Evolutionary conservation across 2,888 invertebrate species (phyloP).

Genomic region (Vanessa cardui): DNA sequence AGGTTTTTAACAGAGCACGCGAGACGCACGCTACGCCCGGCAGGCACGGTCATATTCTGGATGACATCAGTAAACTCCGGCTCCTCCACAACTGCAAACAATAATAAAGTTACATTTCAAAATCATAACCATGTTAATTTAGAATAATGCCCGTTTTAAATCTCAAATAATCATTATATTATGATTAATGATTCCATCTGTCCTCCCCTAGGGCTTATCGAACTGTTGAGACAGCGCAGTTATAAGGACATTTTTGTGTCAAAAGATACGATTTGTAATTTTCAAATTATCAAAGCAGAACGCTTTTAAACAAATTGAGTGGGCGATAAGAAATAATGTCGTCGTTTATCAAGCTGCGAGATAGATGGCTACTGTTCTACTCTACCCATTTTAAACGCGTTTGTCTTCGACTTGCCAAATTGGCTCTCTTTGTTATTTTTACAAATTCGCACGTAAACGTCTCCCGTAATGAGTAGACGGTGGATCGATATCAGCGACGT

Average conservation of each 20-base stretch:
- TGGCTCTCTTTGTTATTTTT: slow-evolving; percentile 77
- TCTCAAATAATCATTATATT: slow-evolving; percentile 26
- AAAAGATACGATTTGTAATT: slow-evolving; percentile 81
- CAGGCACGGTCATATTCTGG: slow-evolving; percentile 94
- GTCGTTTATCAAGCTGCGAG: slow-evolving; percentile 81
- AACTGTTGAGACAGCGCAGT: slow-evolving; percentile 65
- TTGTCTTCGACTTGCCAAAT: slow-evolving; percentile 81
- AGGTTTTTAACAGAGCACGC: slow-evolving; percentile 96
- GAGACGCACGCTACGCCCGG: slow-evolving; percentile 93
- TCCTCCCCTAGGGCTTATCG: slow-evolving; percentile 47
- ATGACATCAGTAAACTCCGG: slow-evolving; percentile 95
- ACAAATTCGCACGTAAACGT: slow-evolving; percentile 65
- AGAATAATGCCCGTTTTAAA: slow-evolving; percentile 15
- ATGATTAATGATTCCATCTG: slow-evolving; percentile 32
- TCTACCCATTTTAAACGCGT: slow-evolving; percentile 83
- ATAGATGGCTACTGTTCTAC: slow-evolving; percentile 80
- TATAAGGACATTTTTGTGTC: slow-evolving; percentile 78
- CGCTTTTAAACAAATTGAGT: slow-evolving; percentile 83
- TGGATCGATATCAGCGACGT: slow-evolving; percentile 23
- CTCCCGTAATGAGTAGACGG: slow-evolving; percentile 37
- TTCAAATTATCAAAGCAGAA: slow-evolving; percentile 82
- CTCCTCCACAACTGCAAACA: slow-evolving; percentile 89
- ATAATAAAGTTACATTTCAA: slow-evolving; percentile 31
- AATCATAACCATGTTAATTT: neutral
- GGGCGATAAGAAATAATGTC: slow-evolving; percentile 83